phyloP scores from a whole-genome alignment of 2,113 vertebrate genomes.

The Macquaria ambigua region DNA sequence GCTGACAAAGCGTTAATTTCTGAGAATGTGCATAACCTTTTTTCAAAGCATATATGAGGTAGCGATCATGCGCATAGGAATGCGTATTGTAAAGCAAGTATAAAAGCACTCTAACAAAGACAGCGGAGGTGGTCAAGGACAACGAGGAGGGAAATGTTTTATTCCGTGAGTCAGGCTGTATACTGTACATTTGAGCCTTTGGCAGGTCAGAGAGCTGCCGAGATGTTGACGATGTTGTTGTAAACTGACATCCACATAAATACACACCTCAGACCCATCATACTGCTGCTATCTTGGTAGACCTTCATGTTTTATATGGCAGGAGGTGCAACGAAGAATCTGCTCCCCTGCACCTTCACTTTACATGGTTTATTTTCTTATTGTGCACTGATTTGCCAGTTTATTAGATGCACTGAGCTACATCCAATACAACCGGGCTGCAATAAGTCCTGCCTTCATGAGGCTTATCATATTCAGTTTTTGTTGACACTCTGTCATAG shows the following conservation, averaged over 20 bases:
- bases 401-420: conserved; percentile 65
- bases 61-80: not conserved
- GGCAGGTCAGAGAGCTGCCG: not conserved
- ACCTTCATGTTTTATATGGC: conserved; percentile 49
- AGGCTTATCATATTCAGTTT: conserved; percentile 32
- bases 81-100: not conserved
- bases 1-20: too few relatives aligned
- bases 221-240: conserved; percentile 19
- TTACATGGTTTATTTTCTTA: conserved; percentile 44
- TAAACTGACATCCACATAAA: conserved; percentile 37
- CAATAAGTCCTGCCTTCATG: conserved; percentile 51
- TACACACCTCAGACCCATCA: conserved; percentile 13
- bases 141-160: not conserved
- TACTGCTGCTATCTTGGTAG: conserved; percentile 17
- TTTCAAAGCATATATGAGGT: too few relatives aligned
- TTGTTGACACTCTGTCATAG: conserved; percentile 48
- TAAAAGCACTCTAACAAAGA: not conserved
- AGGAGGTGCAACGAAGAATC: conserved; percentile 11
- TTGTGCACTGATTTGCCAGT: conserved; percentile 15
- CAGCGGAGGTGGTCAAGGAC: not conserved
- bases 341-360: conserved; percentile 13
- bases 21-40: too few relatives aligned
- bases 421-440: conserved; percentile 9
- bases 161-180: not conserved
- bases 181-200: conserved; percentile 1